phyloP scores from a whole-genome alignment of 2,888 invertebrate species.

The Ptychoptera albimana region DNA sequence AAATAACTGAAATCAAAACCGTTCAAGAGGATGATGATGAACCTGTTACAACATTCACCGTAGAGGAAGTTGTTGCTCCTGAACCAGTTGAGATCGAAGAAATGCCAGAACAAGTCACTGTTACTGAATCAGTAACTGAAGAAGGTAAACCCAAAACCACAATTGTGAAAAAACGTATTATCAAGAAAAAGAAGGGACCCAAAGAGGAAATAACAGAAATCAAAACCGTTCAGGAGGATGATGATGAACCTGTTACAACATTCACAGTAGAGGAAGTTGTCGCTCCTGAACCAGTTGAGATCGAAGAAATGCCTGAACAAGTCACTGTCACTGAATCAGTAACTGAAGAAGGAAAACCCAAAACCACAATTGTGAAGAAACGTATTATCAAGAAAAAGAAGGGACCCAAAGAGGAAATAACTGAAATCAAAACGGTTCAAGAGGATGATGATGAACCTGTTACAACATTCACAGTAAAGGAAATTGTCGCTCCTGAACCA shows the following conservation, averaged over 20 bases:
- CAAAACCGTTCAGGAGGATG: slow-evolving; percentile 24
- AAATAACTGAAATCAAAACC: slow-evolving; percentile 28
- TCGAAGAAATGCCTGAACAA: slow-evolving; percentile 22
- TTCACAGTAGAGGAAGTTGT: slow-evolving; percentile 21
- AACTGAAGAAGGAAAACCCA: slow-evolving; percentile 16
- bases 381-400: slow-evolving; percentile 14
- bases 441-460: slow-evolving; percentile 14
- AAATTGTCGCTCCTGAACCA: slow-evolving; percentile 3
- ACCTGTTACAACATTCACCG: slow-evolving; percentile 23
- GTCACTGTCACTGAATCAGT: slow-evolving; percentile 16
- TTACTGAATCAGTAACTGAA: slow-evolving; percentile 27
- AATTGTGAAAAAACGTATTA: slow-evolving; percentile 19
- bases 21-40: slow-evolving; percentile 26
- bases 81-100: slow-evolving; percentile 7
- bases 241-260: slow-evolving; percentile 22
- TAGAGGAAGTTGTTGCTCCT: slow-evolving; percentile 12
- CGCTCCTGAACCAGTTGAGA: slow-evolving; percentile 13
- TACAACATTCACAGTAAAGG: slow-evolving; percentile 10
- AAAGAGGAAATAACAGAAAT: slow-evolving; percentile 29
- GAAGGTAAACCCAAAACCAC: slow-evolving; percentile 19
- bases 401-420: slow-evolving; percentile 17
- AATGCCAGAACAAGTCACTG: slow-evolving; percentile 17
- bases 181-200: slow-evolving; percentile 14
- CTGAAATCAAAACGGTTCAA: slow-evolving; percentile 13
- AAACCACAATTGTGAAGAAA: slow-evolving; percentile 19